A percentile compares a stretch with the other conserved stretches of the same genome.
Evolutionary conservation across 1,140 invertebrate species (phyloP).

Genomic region (Temnothorax curvispinosus): DNA sequence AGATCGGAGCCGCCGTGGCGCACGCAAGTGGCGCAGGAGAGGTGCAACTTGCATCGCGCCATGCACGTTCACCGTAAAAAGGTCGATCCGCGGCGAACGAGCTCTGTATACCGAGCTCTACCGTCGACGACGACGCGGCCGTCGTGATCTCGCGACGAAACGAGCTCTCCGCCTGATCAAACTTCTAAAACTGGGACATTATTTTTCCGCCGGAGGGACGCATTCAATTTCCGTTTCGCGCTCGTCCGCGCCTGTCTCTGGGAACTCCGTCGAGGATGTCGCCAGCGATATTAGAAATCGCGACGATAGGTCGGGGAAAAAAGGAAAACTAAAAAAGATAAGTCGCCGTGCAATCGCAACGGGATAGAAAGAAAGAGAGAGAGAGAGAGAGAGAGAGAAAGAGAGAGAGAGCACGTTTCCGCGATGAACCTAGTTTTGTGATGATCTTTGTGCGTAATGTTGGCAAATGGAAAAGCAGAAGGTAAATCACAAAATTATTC

Average conservation of each 20-base stretch:
- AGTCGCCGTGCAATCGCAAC: not conserved
- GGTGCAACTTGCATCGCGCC: conserved; percentile 29
- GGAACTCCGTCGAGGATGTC: conserved; percentile 13
- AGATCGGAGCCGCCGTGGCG: conserved; percentile 52
- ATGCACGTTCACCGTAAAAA: conserved; percentile 53
- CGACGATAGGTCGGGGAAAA: not conserved
- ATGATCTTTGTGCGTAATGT: not conserved
- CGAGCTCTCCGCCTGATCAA: conserved; percentile 76
- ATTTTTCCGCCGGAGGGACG: conserved; percentile 78
- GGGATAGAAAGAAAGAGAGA: not conserved
- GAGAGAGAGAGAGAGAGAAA: not conserved
- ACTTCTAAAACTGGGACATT: conserved; percentile 80
- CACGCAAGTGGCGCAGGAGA: conserved; percentile 55
- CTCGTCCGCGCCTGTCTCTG: conserved; percentile 49
- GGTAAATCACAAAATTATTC: conserved; percentile 1
- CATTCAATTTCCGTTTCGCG: conserved; percentile 82
- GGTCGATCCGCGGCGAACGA: conserved; percentile 75
- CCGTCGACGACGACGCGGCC: conserved; percentile 25
- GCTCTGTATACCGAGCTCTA: conserved; percentile 26
- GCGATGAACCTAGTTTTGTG: not conserved
- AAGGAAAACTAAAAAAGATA: not conserved
- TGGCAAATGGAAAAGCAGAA: not conserved
- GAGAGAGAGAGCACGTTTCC: not conserved
- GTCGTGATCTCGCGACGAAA: conserved; percentile 69
- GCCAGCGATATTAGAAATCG: conserved; percentile 40